These are phyloP conservation scores for Acromyrmex echinatior DNA, from an alignment of 1,140 invertebrate genomes.

Conservation along the genomic window DNA sequence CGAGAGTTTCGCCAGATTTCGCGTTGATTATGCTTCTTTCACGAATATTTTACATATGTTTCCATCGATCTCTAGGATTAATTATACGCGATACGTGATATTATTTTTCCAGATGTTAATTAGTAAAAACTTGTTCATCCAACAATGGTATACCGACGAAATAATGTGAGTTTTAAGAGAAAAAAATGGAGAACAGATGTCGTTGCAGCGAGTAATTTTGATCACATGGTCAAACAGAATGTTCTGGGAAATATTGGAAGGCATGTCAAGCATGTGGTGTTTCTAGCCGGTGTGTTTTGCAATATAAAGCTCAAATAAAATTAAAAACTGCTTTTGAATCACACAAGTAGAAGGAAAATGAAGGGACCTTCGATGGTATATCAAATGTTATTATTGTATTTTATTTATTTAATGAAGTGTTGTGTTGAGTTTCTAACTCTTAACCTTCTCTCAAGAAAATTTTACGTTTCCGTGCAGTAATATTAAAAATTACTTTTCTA, in stretches of 20 bases:
- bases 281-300: not conserved
- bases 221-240: not conserved
- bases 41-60: not conserved
- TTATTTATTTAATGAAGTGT: not conserved
- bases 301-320: not conserved
- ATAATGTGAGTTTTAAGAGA: not conserved
- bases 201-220: not conserved
- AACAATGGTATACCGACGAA: not conserved
- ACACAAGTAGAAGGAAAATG: slow-evolving; percentile 26
- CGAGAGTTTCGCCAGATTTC: no score
- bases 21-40: not conserved
- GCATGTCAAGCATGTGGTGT: not conserved
- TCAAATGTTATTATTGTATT: not conserved
- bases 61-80: not conserved
- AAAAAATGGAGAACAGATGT: not conserved
- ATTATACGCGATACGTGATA: not conserved
- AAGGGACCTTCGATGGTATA: slow-evolving; percentile 37
- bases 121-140: not conserved
- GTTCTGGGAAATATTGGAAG: not conserved
- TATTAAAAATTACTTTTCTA: not conserved
- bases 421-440: not conserved
- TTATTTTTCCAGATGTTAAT: not conserved
- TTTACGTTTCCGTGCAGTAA: not conserved
- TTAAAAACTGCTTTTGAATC: not conserved
- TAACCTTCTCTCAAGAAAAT: not conserved